Evolutionary conservation across 2,797 vertebrate genomes (phyloP).

Genomic region (Parotocinclus haroldoi): DNA sequence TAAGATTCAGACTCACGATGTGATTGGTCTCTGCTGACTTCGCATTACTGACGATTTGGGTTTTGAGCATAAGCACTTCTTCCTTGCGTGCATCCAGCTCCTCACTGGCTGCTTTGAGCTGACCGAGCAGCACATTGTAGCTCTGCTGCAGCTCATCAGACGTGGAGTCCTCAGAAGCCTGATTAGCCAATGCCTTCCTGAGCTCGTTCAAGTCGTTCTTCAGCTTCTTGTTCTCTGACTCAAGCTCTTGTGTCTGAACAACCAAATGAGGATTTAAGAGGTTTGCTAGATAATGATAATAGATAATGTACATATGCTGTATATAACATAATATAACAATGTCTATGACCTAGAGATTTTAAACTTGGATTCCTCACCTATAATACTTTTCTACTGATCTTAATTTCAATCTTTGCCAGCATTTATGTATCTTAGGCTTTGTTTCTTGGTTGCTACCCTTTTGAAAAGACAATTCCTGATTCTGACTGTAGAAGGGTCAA

Average conservation of each 20-base stretch:
- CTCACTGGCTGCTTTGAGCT: slow-evolving; percentile 83
- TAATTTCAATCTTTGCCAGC: too few species aligned
- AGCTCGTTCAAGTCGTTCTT: slow-evolving; percentile 92
- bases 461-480: too few species aligned
- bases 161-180: slow-evolving; percentile 60
- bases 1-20: slow-evolving; percentile 54
- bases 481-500: too few species aligned
- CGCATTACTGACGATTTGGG: slow-evolving; percentile 81
- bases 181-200: slow-evolving; percentile 72
- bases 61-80: slow-evolving; percentile 88
- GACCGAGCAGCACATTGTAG: slow-evolving; percentile 81
- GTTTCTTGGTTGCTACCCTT: too few species aligned
- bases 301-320: too few species aligned
- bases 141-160: slow-evolving; percentile 69
- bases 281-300: too few species aligned
- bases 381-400: too few species aligned
- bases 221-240: slow-evolving; percentile 92
- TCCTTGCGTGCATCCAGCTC: slow-evolving; percentile 94
- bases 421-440: too few species aligned
- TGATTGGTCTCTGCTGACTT: slow-evolving; percentile 67
- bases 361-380: too few species aligned
- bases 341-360: too few species aligned
- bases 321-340: too few species aligned
- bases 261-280: not conserved
- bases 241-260: slow-evolving; percentile 88